Conservation (phyloP, 2,888 invertebrate genomes). For the Andrena haemorrhoa region DNA sequence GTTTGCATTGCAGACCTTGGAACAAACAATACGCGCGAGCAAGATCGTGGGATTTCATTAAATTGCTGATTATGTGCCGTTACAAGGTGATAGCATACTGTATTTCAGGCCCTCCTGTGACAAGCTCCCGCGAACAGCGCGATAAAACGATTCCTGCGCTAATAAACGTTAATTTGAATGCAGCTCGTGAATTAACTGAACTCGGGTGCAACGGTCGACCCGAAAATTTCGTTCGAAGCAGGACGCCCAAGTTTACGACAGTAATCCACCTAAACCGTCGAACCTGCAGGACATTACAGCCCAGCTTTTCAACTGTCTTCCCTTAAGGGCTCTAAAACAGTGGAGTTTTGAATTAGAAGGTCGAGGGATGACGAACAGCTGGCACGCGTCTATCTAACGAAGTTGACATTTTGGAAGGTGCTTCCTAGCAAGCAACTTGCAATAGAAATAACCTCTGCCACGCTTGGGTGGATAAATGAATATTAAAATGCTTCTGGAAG, state of each 20-base stretch:
- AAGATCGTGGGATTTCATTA: not conserved
- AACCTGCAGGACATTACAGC: not conserved
- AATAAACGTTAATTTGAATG: slow-evolving; percentile 22
- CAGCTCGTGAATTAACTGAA: not conserved
- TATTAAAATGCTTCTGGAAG: too few relatives aligned
- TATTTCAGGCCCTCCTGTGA: not conserved
- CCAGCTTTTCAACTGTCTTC: slow-evolving; percentile 29
- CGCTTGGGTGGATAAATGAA: not conserved
- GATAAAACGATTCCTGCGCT: slow-evolving; percentile 20
- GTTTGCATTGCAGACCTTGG: slow-evolving; percentile 1
- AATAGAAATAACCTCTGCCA: not conserved
- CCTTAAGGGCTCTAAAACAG: slow-evolving; percentile 23
- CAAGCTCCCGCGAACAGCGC: not conserved
- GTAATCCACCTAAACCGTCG: slow-evolving; percentile 30
- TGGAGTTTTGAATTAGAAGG: slow-evolving; percentile 31
- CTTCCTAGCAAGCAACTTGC: not conserved
- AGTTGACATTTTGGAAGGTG: not conserved
- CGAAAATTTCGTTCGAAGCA: slow-evolving; percentile 35
- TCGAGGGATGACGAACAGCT: not conserved
- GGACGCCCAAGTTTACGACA: slow-evolving; percentile 38
- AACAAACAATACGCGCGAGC: not conserved
- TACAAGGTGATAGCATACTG: not conserved
- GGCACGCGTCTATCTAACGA: not conserved
- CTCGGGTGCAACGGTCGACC: not conserved
- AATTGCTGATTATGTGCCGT: not conserved